Conservation (phyloP, 2,888 invertebrate genomes). For the Willowsia nigromaculata region DNA sequence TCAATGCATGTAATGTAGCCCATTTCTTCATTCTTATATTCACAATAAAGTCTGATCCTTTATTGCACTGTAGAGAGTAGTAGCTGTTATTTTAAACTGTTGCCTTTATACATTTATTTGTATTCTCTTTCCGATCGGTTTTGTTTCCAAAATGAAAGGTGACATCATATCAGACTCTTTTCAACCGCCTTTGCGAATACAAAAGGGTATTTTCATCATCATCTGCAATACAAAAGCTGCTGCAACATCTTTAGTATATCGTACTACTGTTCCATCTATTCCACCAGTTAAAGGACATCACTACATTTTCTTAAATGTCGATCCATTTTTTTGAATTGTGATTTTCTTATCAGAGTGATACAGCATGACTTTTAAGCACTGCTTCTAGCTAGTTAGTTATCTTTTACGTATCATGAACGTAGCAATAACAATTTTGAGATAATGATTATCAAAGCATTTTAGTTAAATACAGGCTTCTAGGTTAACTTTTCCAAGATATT, state of each 20-base stretch:
- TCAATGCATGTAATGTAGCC: conserved; percentile 77
- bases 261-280: neutral
- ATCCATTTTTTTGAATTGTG: neutral
- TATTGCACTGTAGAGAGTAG: conserved; percentile 35
- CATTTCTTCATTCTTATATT: conserved; percentile 46
- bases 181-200: neutral
- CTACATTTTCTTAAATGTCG: neutral
- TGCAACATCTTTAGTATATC: no score
- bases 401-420: neutral
- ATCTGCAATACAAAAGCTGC: neutral
- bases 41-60: conserved; percentile 57
- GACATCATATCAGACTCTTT: neutral
- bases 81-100: conserved; percentile 6
- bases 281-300: neutral
- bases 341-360: neutral
- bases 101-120: conserved; percentile 25
- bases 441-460: neutral
- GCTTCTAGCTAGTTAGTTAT: neutral
- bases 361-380: neutral
- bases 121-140: neutral
- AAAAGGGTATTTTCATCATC: neutral
- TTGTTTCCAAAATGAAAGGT: neutral
- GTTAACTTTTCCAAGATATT: neutral
- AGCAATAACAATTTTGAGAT: neutral
- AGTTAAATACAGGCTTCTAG: neutral